phyloP scores from a whole-genome alignment of 2,797 vertebrate species.

The Tolypeutes matacus region DNA sequence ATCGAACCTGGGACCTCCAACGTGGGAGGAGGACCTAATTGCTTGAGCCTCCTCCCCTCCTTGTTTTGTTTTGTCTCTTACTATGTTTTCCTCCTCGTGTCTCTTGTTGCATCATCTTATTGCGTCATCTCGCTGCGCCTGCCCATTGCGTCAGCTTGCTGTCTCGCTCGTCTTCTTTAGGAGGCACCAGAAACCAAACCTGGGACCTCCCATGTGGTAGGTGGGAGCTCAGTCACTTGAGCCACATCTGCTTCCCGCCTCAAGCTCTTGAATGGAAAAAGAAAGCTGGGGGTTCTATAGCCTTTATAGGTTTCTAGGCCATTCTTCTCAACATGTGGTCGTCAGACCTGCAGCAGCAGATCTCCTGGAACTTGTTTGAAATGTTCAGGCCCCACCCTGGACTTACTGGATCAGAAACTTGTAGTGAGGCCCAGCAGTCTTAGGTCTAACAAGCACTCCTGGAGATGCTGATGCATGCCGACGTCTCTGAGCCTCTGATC shows the following conservation, averaged over 20 bases:
- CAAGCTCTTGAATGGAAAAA: neutral
- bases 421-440: neutral
- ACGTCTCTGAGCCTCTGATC: neutral
- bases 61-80: too few species aligned
- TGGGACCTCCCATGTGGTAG: too few species aligned
- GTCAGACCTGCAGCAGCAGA: neutral
- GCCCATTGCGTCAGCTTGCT: too few species aligned
- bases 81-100: too few species aligned
- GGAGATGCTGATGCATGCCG: neutral
- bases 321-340: neutral
- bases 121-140: too few species aligned
- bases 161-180: too few species aligned
- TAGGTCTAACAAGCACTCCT: neutral
- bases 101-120: too few species aligned
- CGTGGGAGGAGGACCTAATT: too few species aligned
- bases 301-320: neutral
- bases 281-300: neutral
- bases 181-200: too few species aligned
- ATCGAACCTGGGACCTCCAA: too few species aligned
- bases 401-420: neutral
- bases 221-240: too few species aligned
- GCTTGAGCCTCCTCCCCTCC: too few species aligned
- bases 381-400: neutral
- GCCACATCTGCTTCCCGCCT: neutral
- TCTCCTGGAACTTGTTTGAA: neutral